Base-by-base conservation (phyloP, 2,797 vertebrate genomes). In the Coccyzus lansbergi region DNA sequence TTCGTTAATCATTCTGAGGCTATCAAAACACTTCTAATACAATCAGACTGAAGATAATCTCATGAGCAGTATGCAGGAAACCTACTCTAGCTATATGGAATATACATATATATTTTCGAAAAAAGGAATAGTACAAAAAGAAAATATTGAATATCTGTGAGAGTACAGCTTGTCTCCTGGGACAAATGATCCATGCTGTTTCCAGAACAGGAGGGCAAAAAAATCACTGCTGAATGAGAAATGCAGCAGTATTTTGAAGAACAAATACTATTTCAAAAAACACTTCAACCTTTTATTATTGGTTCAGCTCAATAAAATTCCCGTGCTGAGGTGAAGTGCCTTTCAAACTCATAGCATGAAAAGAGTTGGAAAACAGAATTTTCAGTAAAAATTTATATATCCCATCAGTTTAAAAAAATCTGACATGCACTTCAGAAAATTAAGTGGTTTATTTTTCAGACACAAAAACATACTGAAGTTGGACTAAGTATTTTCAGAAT, bases 321-420 rank as follows among this genome's bases (percentile, higher is more conserved):
- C 75, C 24, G 53, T 22, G 12, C 33, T 53, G 40, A 89, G 38
- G 22, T 44, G 51, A 90, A 83, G 33, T 42, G 74, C n/a, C 90
- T 93, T 86, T 69, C 69, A 90, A 72, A 58, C 34, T 14, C 5
- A 7, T 29, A 33, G 31, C 49, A 85, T 10, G 24, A 93, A 93
- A 94, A 71, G 7, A 36, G 19, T 17, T 70, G 16, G 63, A 86
- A 94, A 83, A 94, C 15, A 46, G 69, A 79, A 59, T 85, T 94
- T 96, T 90, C 44, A 62, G 60, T 64, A 83, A 72, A 15, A 92
- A 90, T 28, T 90, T 7, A 28, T 81, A 38, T 74, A 72, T 91
- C 34, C 20, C 26, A 63, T 49, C 24, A 38, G 25, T 86, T 51
- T 7, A 46, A 53, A 75, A 72, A 63, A 64, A 69, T 34, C 22